Base-by-base conservation (phyloP, 2,113 vertebrate species). In the Arothron firmamentum region DNA sequence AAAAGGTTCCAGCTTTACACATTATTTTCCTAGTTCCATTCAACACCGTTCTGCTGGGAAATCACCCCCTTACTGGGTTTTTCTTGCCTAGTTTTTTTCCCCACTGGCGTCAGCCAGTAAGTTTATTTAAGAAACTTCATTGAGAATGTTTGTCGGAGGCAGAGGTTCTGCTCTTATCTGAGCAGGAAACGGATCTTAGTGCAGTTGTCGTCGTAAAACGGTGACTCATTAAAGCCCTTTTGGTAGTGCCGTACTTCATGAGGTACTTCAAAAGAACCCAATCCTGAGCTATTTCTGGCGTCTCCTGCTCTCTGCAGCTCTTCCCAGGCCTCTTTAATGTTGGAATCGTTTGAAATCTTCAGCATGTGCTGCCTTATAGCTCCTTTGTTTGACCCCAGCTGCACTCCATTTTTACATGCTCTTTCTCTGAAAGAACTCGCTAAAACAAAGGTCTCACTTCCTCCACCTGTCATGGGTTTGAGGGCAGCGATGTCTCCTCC, bases 331-430 rank as follows among this genome's bases (percentile, higher is more conserved):
- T 59, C 68, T 38, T 70, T 38, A 83, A 48, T 60, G 57, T 72
- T 77, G 52, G 48, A 54, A 45, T 79, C 81, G 74, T 59, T 49
- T 10, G 60, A 28, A 59, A 43, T 61, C 43, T 47, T 77, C 63
- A 42, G 68, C 79, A 81, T 88, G 86, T 70, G 61, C 86, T 83
- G 83, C 85, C 78, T 88, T 85, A 74, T 58, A 73, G 67, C 81
- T 67, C 59, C 79, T 81, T 67, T 9, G 21, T 60, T 83, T 49
- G 46, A 60, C 53, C 50, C 60, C 58, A 50, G 43, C 52, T 51
- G 61, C 72, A 56, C 63, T 74, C 50, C 28, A 5, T 64, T 23
- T 59, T 25, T 38, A 10, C 34, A 38, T 38, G 34, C 34, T 38
- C 34, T 38, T 38, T 2, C 34, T 38, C 34, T 38, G 34, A 38